Base-by-base conservation (phyloP, 2,888 invertebrate species). In the Tipula vernalis region DNA sequence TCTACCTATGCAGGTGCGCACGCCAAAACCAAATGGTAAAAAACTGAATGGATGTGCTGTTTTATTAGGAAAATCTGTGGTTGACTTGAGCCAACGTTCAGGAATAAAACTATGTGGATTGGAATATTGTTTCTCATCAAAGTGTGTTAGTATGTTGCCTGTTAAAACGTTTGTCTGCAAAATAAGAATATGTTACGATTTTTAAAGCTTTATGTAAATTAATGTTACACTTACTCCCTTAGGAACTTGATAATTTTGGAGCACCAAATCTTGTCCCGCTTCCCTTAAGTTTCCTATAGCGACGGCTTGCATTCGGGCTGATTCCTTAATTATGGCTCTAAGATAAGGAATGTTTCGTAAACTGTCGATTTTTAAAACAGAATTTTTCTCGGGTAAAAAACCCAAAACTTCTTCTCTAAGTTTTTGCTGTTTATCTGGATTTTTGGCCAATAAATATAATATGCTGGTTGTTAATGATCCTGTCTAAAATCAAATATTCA, bases 271-370 rank as follows among this genome's bases (percentile, higher is more conserved):
- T 88, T 90, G 92, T 1, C 91, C 90, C 0, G 92, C 91, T 86
- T 90, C 89, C 87, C 93, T 90, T 87, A 91, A 88, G 87, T 91
- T 92, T 0, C 91, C 91, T 0, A 92, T 90, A 0, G 92, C 88
- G 0, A 92, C 91, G 1, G 92, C 91, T 88, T 90, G 89, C 28
- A 92, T 88, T 87, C 95, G 91, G 84, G 93, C 90, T 0, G 94
- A 91, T 90, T 95, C 95, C 89, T 94, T 95, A 5, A 95, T 90
- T 88, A 94, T 94, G 1, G 95, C 95, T 89, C 93, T 93, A 8
- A 95, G 90, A 88, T 94, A 95, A 0, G 90, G 90, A 83, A 92
- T 88, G 44, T 90, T 89, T 83, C 83, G 47, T 15, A 88, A 44
- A 83, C 39, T 71, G 3, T 88, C 87, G 0, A 39, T 36, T 4